These are phyloP conservation scores for Drosophila macrospina DNA, from an alignment of 2,888 invertebrate genomes.

Conservation along the genomic window DNA sequence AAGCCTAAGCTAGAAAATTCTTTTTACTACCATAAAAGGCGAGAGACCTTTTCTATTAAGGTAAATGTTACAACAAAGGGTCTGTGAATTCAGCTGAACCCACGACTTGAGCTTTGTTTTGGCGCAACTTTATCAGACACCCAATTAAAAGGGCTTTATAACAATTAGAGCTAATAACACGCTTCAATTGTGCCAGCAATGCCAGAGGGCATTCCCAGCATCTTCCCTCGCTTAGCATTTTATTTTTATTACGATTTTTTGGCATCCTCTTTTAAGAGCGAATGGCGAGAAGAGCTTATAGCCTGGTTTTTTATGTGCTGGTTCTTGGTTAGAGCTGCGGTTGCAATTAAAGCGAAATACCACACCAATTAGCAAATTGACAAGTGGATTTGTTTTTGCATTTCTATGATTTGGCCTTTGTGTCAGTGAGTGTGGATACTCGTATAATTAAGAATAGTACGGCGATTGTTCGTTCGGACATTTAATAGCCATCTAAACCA, in stretches of 20 bases:
- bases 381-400: slow-evolving; percentile 72
- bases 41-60: slow-evolving; percentile 68
- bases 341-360: slow-evolving; percentile 71
- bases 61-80: slow-evolving; percentile 51
- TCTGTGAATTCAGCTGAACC: slow-evolving; percentile 8
- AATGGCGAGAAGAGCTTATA: no score
- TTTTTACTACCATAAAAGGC: slow-evolving; percentile 24
- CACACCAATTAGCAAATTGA: slow-evolving; percentile 79
- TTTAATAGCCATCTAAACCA: slow-evolving; percentile 28
- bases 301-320: slow-evolving; percentile 53
- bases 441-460: slow-evolving; percentile 69
- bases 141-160: slow-evolving; percentile 79
- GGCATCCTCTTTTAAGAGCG: slow-evolving; percentile 13
- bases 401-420: slow-evolving; percentile 38
- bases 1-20: slow-evolving; percentile 44
- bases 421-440: slow-evolving; percentile 45
- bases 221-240: slow-evolving; percentile 41
- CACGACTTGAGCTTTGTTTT: slow-evolving; percentile 57
- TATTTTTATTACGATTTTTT: slow-evolving; percentile 61
- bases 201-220: slow-evolving; percentile 46
- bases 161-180: slow-evolving; percentile 79
- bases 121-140: slow-evolving; percentile 75
- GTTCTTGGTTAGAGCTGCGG: slow-evolving; percentile 58
- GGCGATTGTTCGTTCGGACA: slow-evolving; percentile 58
- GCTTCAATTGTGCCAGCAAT: slow-evolving; percentile 75